phyloP scores from a whole-genome alignment of 2,888 invertebrate species.

The Yponomeuta evonymella region DNA sequence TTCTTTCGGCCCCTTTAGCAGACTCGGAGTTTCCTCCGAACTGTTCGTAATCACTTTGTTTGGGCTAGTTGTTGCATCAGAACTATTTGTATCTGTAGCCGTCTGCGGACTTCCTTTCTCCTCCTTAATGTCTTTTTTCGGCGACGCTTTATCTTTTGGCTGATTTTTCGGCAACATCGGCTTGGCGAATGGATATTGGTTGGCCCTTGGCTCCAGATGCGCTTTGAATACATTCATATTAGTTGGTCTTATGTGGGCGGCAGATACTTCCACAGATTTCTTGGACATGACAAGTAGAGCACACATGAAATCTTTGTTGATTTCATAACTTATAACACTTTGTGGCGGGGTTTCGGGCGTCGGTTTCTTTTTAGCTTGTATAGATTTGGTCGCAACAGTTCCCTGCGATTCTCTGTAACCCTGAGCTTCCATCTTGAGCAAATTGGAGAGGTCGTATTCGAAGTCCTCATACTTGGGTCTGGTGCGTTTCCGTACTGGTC shows the following conservation, averaged over 20 bases:
- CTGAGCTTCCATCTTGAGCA: slow-evolving; percentile 71
- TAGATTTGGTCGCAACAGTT: slow-evolving; percentile 36
- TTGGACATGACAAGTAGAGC: slow-evolving; percentile 54
- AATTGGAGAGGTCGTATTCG: slow-evolving; percentile 80
- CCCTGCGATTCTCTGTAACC: slow-evolving; percentile 60
- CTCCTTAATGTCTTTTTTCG: slow-evolving; percentile 1
- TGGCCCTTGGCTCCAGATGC: slow-evolving; percentile 36
- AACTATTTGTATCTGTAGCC: not conserved
- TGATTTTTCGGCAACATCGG: slow-evolving; percentile 55
- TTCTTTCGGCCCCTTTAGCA: not conserved
- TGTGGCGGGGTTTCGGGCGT: slow-evolving; percentile 39
- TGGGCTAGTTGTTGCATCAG: not conserved
- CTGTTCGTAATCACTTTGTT: not conserved
- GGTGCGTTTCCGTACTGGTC: slow-evolving; percentile 80
- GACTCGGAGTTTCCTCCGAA: not conserved
- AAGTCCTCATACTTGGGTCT: slow-evolving; percentile 82
- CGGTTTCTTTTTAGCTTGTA: slow-evolving; percentile 48
- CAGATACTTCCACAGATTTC: slow-evolving; percentile 47
- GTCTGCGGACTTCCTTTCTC: not conserved
- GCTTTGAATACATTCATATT: slow-evolving; percentile 33
- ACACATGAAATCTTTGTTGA: slow-evolving; percentile 56
- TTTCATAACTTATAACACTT: not conserved
- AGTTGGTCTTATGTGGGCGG: slow-evolving; percentile 51
- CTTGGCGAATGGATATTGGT: slow-evolving; percentile 49
- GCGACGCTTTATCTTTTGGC: slow-evolving; percentile 36